A percentile compares a stretch with the other conserved stretches of the same genome.
These are phyloP conservation scores for Tarsius wallacei DNA, from an alignment of 2,797 vertebrate genomes.

Conservation along the genomic window DNA sequence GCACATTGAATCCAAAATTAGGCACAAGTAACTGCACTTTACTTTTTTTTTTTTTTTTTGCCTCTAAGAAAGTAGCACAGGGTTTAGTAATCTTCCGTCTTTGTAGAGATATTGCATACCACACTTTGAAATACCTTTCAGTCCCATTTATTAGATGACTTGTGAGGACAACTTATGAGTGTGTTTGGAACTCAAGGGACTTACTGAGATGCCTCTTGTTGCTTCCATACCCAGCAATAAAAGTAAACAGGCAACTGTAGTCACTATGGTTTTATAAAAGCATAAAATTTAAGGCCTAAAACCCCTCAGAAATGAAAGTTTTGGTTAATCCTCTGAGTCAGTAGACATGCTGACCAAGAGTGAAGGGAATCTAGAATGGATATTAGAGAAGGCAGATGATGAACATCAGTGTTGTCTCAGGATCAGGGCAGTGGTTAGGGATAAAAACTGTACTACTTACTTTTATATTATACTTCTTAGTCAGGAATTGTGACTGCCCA, in stretches of 20 bases:
- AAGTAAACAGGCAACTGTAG: not conserved
- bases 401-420: not conserved
- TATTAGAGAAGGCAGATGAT: not conserved
- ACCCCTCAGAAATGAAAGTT: not conserved
- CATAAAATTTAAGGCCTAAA: not conserved
- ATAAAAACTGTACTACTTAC: not conserved
- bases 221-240: not conserved
- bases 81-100: not conserved
- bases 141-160: not conserved
- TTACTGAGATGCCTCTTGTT: not conserved
- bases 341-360: not conserved
- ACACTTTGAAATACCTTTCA: not conserved
- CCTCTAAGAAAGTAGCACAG: not conserved
- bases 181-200: not conserved
- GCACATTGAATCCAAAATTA: not conserved
- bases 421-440: not conserved
- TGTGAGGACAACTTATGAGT: too few species aligned
- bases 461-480: not conserved
- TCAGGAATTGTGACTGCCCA: not conserved
- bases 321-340: not conserved
- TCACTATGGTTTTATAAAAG: not conserved
- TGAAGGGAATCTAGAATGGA: not conserved
- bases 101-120: not conserved
- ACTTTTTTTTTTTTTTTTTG: not conserved
- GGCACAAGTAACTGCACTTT: not conserved